Percentiles rank a stretch among this genome's conserved stretches.
These are phyloP conservation scores for Prionace glauca DNA, from an alignment of 2,797 vertebrate genomes.

Conservation along the genomic window DNA sequence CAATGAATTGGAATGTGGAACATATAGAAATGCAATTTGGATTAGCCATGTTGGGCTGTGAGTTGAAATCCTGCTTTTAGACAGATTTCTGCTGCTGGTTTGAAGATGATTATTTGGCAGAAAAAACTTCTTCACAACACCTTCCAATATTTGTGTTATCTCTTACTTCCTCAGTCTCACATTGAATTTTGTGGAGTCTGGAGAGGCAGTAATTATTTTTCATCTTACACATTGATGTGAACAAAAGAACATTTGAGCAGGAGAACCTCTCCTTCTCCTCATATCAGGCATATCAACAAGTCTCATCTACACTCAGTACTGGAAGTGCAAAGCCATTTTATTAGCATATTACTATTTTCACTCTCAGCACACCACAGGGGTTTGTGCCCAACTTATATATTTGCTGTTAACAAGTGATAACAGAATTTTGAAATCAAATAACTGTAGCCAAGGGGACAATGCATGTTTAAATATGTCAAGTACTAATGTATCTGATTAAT, in stretches of 20 bases:
- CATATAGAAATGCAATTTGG: no score
- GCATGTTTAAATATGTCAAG: conserved; percentile 21
- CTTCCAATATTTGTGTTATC: background rate
- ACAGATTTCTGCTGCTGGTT: no score
- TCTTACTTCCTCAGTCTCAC: background rate
- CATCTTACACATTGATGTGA: background rate
- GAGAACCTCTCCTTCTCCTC: background rate
- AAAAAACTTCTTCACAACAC: no score
- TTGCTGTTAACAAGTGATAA: conserved; percentile 24
- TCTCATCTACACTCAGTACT: background rate
- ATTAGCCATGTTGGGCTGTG: no score
- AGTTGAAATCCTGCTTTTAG: no score
- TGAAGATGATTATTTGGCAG: no score
- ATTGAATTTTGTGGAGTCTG: background rate
- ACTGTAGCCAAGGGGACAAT: conserved; percentile 14
- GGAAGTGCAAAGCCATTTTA: background rate
- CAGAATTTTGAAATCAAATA: background rate
- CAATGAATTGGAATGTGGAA: no score
- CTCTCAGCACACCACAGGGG: background rate
- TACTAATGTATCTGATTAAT: conserved; percentile 25
- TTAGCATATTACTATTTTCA: background rate
- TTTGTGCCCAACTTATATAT: background rate
- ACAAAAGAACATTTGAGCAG: background rate
- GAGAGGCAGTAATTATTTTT: background rate
- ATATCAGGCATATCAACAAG: background rate